Conservation (phyloP, 2,888 invertebrate species). For the Drosophila borealis region DNA sequence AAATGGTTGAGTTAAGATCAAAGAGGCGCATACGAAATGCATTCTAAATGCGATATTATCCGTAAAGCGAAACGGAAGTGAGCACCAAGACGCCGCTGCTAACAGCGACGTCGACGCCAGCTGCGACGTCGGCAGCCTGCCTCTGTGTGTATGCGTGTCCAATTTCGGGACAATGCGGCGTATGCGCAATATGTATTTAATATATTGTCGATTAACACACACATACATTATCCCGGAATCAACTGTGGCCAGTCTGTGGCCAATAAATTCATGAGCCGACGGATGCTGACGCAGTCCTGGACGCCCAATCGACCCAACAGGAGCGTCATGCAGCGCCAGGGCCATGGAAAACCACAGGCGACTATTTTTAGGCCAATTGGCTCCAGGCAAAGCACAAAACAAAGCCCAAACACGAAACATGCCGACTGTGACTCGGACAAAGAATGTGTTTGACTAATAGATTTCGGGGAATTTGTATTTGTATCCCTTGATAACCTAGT, state of each 20-base stretch:
- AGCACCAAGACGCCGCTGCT: slow-evolving; percentile 35
- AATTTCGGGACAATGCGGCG: slow-evolving; percentile 51
- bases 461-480: slow-evolving; percentile 27
- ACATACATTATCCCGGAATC: not conserved
- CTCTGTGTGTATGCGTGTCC: slow-evolving; percentile 12
- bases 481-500: slow-evolving; percentile 34
- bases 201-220: slow-evolving; percentile 29
- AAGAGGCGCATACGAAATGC: slow-evolving; percentile 59
- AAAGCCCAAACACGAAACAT: slow-evolving; percentile 20
- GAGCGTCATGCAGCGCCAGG: slow-evolving; percentile 48
- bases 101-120: not conserved
- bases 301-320: slow-evolving; percentile 6
- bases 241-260: slow-evolving; percentile 7
- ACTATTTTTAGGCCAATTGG: slow-evolving; percentile 71
- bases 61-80: slow-evolving; percentile 64
- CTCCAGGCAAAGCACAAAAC: slow-evolving; percentile 12
- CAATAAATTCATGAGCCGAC: slow-evolving; percentile 34
- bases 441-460: slow-evolving; percentile 14
- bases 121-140: not conserved
- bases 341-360: slow-evolving; percentile 26
- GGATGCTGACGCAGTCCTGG: slow-evolving; percentile 49
- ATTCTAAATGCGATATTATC: slow-evolving; percentile 74
- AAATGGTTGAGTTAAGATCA: slow-evolving; percentile 53
- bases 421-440: slow-evolving; percentile 5
- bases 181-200: slow-evolving; percentile 56